phyloP scores from a whole-genome alignment of 2,113 vertebrate species.

The Ochotona curzoniae region DNA sequence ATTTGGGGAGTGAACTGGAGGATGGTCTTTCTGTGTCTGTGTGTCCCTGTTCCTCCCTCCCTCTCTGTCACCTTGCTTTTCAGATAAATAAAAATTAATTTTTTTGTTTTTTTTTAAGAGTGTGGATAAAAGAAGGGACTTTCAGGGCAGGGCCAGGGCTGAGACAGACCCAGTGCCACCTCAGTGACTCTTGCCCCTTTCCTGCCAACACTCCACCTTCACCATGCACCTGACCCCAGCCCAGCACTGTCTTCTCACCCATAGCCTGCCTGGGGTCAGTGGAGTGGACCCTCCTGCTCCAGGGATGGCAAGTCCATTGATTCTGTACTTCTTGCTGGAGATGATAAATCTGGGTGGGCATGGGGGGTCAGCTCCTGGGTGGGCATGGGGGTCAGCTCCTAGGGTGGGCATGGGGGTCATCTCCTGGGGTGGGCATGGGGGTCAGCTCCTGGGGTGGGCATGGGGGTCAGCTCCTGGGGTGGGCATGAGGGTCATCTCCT shows the following conservation, averaged over 20 bases:
- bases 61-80: too few relatives aligned
- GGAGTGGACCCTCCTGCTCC: background rate
- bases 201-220: background rate
- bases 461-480: too few relatives aligned
- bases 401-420: background rate
- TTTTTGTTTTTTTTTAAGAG: too few relatives aligned
- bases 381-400: background rate
- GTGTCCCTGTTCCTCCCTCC: too few relatives aligned
- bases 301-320: background rate
- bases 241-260: background rate
- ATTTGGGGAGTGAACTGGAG: too few relatives aligned
- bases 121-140: background rate
- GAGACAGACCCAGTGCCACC: background rate
- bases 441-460: background rate
- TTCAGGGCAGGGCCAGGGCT: background rate
- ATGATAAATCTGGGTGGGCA: too few relatives aligned
- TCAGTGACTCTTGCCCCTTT: background rate
- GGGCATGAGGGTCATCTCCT: background rate
- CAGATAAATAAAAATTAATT: too few relatives aligned
- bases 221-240: background rate
- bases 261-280: too few relatives aligned
- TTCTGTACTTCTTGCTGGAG: background rate
- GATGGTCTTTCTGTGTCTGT: too few relatives aligned
- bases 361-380: background rate
- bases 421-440: background rate